These are phyloP conservation scores for Hypocryptadius cinnamomeus DNA, from an alignment of 2,113 vertebrate species.

Conservation along the genomic window DNA sequence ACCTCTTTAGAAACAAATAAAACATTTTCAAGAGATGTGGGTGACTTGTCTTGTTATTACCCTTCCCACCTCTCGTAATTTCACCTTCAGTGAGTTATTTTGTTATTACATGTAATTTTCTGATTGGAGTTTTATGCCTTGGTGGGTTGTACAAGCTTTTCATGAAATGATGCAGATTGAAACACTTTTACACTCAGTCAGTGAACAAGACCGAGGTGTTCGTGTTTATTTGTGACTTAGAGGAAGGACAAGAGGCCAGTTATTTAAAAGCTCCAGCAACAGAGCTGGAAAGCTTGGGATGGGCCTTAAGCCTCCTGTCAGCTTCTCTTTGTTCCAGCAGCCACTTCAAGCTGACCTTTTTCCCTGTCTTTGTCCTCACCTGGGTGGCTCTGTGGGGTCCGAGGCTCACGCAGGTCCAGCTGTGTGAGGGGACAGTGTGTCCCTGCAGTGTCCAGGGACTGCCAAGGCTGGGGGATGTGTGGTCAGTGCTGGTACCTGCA, in stretches of 20 bases:
- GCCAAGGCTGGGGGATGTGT: neutral
- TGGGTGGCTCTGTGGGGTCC: neutral
- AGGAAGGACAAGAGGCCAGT: neutral
- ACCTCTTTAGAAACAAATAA: constrained; percentile 59
- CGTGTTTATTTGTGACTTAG: neutral
- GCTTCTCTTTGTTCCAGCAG: neutral
- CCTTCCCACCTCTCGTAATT: neutral
- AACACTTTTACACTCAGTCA: neutral
- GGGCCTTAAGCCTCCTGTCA: neutral
- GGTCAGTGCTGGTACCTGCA: neutral
- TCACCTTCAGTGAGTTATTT: neutral
- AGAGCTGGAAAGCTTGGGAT: neutral
- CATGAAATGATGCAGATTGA: neutral
- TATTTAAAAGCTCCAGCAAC: neutral
- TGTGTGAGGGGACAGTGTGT: neutral
- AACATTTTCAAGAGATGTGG: constrained; percentile 39
- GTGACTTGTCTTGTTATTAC: neutral
- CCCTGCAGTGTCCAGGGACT: neutral
- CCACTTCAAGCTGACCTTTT: neutral
- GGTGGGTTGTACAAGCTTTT: neutral
- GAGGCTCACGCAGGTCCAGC: neutral
- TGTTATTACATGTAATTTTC: neutral
- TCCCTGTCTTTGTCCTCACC: neutral
- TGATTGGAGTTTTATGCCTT: neutral
- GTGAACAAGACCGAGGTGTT: neutral